Conservation (phyloP, 1,140 invertebrate species). For the Telenomus remus region DNA sequence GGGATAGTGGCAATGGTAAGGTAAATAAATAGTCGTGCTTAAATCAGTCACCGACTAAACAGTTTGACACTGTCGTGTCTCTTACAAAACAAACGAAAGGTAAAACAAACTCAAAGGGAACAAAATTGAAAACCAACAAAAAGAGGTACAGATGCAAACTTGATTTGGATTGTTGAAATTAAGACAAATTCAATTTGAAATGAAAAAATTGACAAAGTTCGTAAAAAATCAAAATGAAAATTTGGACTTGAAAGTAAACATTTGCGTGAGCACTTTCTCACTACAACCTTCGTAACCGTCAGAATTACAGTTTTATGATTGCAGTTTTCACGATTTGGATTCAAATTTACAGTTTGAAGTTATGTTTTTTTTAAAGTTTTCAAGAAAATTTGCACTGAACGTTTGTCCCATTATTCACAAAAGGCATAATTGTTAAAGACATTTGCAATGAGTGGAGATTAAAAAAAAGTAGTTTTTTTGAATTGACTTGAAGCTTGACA, state of each 20-base stretch:
- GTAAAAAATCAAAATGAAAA: conserved; percentile 9
- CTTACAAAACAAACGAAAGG: no score
- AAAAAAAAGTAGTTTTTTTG: conserved; percentile 37
- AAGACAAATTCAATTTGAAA: no score
- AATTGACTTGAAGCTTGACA: conserved; percentile 38
- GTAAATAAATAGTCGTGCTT: conserved; percentile 60
- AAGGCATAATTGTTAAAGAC: conserved; percentile 43
- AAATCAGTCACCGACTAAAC: conserved; percentile 19
- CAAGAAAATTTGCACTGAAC: conserved; percentile 21
- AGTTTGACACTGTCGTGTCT: conserved; percentile 4
- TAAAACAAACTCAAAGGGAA: no score
- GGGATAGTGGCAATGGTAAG: conserved; percentile 66
- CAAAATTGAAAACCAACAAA: no score
- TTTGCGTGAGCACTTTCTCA: conserved; percentile 63
- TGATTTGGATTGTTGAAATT: no score
- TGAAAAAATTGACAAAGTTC: conserved; percentile 1
- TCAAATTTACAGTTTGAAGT: conserved; percentile 1
- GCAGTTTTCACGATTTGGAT: no score
- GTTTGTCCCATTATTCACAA: conserved; percentile 52
- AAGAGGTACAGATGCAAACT: no score
- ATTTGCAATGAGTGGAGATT: conserved; percentile 51
- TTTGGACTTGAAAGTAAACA: conserved; percentile 8
- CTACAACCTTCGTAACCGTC: conserved; percentile 62
- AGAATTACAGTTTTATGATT: background rate
- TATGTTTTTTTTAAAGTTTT: conserved; percentile 17